Evolutionary conservation across 1,140 invertebrate genomes (phyloP), one percentile per base, ranked within the genome.

Genomic region (Drosophila sulfurigaster): DNA sequence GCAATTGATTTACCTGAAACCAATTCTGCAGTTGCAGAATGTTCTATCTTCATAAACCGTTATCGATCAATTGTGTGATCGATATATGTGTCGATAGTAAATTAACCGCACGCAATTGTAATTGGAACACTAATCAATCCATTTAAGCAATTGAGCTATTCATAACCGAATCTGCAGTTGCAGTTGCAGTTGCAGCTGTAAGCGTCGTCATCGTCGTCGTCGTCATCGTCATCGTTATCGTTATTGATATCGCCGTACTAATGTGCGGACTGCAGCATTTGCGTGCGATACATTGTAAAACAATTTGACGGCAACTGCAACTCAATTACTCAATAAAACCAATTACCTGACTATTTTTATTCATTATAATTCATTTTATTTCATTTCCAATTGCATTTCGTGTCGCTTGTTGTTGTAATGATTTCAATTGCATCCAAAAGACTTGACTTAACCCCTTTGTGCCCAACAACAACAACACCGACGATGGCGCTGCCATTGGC

Each of bases 311-410:
- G 83, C 74, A 88, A 87, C 80, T 81, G 85, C 75, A 85, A 88
- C 78, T 89, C 85, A 88, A 88, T 88, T 88, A 88, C 85, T 83
- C 85, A 88, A 88, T 88, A 88, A 88, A 88, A 88, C 85, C 85
- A 88, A 88, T 88, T 88, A 88, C 81, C 85, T 70, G 85, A 89
- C 85, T 88, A 88, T 88, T 88, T 88, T 88, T 88, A 88, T 88
- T 88, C 85, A 88, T 89, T 88, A 88, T 89, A 85, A 88, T 89
- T 89, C 85, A 88, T 83, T 88, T 88, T 88, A 88, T 89, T 88
- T 80, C 83, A 88, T 88, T 88, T 85, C 75, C 81, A 75, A 81
- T 85, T 88, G 85, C 85, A 81, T 88, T 89, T 89, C 92, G 96
- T 88, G 83, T 82, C 83, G 83, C 79, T 82, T 75, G 77, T 88